Evolutionary conservation across 2,797 vertebrate genomes (phyloP).

Genomic region (Anguilla pacifica): DNA sequence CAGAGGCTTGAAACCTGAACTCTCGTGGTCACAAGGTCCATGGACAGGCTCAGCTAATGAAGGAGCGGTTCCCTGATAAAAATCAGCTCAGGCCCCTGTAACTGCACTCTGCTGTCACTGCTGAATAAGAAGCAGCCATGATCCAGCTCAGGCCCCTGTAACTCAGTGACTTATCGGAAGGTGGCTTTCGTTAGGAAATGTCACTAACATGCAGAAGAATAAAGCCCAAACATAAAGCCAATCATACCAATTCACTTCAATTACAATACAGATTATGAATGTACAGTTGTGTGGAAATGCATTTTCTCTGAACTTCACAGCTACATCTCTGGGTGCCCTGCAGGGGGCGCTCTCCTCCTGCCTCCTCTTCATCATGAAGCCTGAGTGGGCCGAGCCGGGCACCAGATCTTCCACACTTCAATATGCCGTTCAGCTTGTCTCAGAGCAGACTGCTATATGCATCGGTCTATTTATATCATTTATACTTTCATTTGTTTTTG

Average conservation of each 20-base stretch:
- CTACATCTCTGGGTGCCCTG: conserved; percentile 35
- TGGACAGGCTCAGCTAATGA: neutral
- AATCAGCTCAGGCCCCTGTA: neutral
- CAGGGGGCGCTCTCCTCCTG: conserved; percentile 50
- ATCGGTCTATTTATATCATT: neutral
- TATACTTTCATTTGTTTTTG: neutral
- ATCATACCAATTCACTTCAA: neutral
- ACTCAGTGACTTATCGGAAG: neutral
- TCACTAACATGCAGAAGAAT: neutral
- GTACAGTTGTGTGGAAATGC: neutral
- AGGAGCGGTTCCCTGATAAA: neutral
- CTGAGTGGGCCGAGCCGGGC: neutral
- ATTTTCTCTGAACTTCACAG: neutral
- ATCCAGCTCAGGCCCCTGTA: neutral
- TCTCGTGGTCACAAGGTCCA: neutral
- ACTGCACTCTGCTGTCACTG: neutral
- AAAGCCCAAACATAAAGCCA: neutral
- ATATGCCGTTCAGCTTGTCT: neutral
- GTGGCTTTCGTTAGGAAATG: neutral
- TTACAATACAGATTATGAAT: neutral
- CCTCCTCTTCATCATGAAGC: conserved; percentile 30
- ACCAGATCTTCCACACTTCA: neutral
- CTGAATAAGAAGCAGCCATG: neutral
- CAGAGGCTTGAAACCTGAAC: neutral
- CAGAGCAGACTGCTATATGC: neutral